phyloP scores from a whole-genome alignment of 2,888 invertebrate genomes.

The Macrostomum cliftonense region DNA sequence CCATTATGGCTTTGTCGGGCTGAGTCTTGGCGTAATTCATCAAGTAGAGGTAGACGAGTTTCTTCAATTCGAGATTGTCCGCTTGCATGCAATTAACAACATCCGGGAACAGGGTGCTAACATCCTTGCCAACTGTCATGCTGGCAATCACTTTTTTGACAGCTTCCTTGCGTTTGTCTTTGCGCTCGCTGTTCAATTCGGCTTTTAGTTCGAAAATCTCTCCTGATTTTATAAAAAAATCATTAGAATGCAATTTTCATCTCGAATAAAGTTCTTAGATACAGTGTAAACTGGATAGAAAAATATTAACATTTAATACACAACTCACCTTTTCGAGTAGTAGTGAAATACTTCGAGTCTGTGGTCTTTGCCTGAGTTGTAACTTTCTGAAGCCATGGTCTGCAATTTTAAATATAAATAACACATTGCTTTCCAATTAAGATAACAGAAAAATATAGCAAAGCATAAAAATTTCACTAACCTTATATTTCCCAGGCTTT shows the following conservation, averaged over 20 bases:
- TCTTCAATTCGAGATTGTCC: conserved; percentile 92
- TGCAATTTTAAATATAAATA: conserved; percentile 1
- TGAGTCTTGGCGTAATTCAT: conserved; percentile 99
- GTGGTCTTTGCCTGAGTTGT: conserved; percentile 51
- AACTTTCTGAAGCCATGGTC: conserved; percentile 11
- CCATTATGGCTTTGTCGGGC: conserved; percentile 99
- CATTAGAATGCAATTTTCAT: too few relatives aligned
- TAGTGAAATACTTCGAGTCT: conserved; percentile 97
- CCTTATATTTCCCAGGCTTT: conserved; percentile 11
- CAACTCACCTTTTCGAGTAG: conserved; percentile 91
- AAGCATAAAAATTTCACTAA: conserved; percentile 6
- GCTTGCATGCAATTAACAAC: conserved; percentile 99
- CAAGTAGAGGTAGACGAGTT: conserved; percentile 85
- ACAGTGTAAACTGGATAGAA: too few relatives aligned
- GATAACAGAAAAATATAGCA: too few relatives aligned
- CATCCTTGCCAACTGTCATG: conserved; percentile 99
- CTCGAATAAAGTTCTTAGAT: too few relatives aligned
- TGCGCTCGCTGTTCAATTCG: conserved; percentile 94
- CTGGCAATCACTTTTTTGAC: conserved; percentile 99
- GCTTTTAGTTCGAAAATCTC: conserved; percentile 98
- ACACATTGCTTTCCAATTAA: not conserved
- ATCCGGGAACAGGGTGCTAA: conserved; percentile 83
- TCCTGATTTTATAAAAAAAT: conserved; percentile 44
- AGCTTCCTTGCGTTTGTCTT: conserved; percentile 96
- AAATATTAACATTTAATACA: too few relatives aligned